A percentile compares a stretch with the other conserved stretches of the same genome.
These are phyloP conservation scores for Eilema caniola DNA, from an alignment of 2,888 invertebrate genomes.

Conservation along the genomic window DNA sequence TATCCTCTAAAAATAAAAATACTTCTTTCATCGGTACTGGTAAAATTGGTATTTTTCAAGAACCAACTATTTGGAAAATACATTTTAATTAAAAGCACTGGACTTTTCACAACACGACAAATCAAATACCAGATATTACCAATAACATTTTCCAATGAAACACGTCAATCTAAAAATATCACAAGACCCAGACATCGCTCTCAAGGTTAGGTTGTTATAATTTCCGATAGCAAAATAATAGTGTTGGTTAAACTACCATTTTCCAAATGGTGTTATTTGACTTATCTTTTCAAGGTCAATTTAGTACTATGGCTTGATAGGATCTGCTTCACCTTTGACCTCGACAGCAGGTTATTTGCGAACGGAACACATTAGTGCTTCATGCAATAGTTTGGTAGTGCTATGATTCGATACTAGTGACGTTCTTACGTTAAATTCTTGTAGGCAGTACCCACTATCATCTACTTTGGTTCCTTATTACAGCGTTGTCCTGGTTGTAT, in stretches of 20 bases:
- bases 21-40: too few species aligned
- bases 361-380: slow-evolving; percentile 35
- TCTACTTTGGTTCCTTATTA: too few species aligned
- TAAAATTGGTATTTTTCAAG: too few species aligned
- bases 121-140: too few species aligned
- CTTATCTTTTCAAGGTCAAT: slow-evolving; percentile 28
- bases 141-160: too few species aligned
- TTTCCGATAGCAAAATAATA: background rate
- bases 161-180: background rate
- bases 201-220: background rate
- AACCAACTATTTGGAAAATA: too few species aligned
- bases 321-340: slow-evolving; percentile 22
- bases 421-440: background rate
- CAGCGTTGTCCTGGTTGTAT: too few species aligned
- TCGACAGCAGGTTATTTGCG: slow-evolving; percentile 28
- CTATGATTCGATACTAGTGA: slow-evolving; percentile 18
- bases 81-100: too few species aligned
- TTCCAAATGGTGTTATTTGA: background rate
- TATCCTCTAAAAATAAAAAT: too few species aligned
- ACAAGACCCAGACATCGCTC: background rate
- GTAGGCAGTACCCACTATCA: too few species aligned
- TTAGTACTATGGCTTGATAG: slow-evolving; percentile 16
- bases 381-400: slow-evolving; percentile 1
- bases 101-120: too few species aligned
- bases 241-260: slow-evolving; percentile 1